Evolutionary conservation across 2,113 vertebrate genomes (phyloP).

Genomic region (Myrmecobius fasciatus): DNA sequence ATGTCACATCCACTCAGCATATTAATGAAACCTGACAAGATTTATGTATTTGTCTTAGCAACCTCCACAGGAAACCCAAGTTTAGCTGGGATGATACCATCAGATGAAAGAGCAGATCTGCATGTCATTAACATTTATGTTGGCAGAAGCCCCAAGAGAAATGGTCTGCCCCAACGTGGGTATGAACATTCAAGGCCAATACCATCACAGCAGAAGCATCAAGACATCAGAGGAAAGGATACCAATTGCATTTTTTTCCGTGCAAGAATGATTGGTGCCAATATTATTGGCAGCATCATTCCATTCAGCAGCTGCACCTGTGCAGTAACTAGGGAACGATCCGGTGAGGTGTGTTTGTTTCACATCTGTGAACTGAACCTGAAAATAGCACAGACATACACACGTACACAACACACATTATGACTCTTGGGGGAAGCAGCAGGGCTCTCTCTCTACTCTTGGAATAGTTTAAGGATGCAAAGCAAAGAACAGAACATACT

Average conservation of each 20-base stretch:
- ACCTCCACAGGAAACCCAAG: constrained; percentile 74
- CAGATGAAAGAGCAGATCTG: constrained; percentile 76
- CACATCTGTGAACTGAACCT: constrained; percentile 62
- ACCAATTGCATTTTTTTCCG: constrained; percentile 58
- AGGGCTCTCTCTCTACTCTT: constrained; percentile 23
- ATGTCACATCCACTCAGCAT: constrained; percentile 71
- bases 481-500: constrained; percentile 12
- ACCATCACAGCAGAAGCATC: constrained; percentile 47
- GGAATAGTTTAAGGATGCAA: constrained; percentile 30
- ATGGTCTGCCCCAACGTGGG: constrained; percentile 61
- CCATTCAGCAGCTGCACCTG: constrained; percentile 63
- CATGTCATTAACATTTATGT: constrained; percentile 80
- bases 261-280: constrained; percentile 70
- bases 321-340: constrained; percentile 46
- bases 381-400: constrained; percentile 28
- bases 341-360: constrained; percentile 46
- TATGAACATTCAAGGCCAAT: constrained; percentile 55
- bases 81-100: constrained; percentile 70
- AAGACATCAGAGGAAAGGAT: constrained; percentile 66
- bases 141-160: constrained; percentile 73
- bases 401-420: constrained; percentile 21
- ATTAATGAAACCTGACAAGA: constrained; percentile 76
- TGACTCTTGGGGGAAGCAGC: constrained; percentile 41
- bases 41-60: constrained; percentile 74
- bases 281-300: constrained; percentile 41